A percentile compares a stretch with the other conserved stretches of the same genome.
Evolutionary conservation across 2,888 invertebrate genomes (phyloP).

Genomic region (Sphaerophoria taeniata): DNA sequence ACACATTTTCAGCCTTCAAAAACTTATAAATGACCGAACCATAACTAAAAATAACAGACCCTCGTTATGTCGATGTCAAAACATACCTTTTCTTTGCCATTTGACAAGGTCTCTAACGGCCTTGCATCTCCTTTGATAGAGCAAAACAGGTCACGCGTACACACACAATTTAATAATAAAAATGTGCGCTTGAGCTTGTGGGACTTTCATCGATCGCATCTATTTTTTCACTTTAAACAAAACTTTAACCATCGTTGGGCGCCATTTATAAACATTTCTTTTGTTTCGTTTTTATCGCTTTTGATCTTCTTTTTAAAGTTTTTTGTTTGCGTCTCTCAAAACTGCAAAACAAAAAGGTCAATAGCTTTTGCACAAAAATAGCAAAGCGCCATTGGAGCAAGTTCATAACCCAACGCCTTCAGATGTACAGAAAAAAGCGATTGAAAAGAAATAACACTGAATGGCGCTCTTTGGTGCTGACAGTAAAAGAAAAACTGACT

Average conservation of each 20-base stretch:
- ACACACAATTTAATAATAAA: not conserved
- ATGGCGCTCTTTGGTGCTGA: not conserved
- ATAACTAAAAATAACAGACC: too few species aligned
- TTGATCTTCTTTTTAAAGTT: conserved; percentile 33
- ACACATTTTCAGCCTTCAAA: too few species aligned
- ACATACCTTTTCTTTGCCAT: too few species aligned
- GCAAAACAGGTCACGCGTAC: too few species aligned
- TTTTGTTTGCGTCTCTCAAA: not conserved
- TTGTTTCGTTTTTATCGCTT: conserved; percentile 46
- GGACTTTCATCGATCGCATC: conserved; percentile 23
- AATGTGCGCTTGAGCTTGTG: not conserved
- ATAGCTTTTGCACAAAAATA: conserved; percentile 67
- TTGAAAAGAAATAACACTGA: conserved; percentile 18
- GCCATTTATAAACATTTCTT: conserved; percentile 14
- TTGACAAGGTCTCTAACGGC: too few species aligned
- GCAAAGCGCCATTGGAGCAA: conserved; percentile 60
- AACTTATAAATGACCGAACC: too few species aligned
- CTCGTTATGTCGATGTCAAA: too few species aligned
- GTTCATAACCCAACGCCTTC: conserved; percentile 65
- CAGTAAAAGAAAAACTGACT: conserved; percentile 35
- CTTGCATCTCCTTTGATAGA: too few species aligned
- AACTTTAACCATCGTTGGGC: conserved; percentile 3
- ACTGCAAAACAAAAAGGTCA: conserved; percentile 58
- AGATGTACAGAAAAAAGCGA: conserved; percentile 5
- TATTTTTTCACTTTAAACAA: conserved; percentile 11